These are phyloP conservation scores for Hypothenemus hampei DNA, from an alignment of 1,140 invertebrate genomes.

Conservation along the genomic window DNA sequence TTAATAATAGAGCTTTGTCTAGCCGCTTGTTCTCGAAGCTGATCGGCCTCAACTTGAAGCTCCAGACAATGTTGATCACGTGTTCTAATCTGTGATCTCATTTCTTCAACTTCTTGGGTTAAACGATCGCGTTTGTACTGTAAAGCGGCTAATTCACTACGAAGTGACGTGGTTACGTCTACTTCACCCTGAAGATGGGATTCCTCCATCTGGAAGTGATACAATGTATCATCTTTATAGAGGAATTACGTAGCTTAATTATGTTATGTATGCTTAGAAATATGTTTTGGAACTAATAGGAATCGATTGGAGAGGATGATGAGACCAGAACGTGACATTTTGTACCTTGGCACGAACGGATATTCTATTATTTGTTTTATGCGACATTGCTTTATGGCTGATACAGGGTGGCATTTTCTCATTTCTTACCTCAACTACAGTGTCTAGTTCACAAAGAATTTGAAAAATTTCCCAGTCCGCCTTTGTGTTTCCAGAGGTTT, in stretches of 20 bases:
- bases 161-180: slow-evolving; percentile 66
- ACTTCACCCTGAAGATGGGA: slow-evolving; percentile 46
- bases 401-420: not conserved
- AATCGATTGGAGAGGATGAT: not conserved
- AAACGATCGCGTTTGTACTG: slow-evolving; percentile 77
- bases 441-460: slow-evolving; percentile 49
- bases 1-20: slow-evolving; percentile 72
- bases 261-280: no score
- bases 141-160: slow-evolving; percentile 72
- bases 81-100: slow-evolving; percentile 58
- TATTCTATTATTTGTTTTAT: not conserved
- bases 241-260: not conserved
- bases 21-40: slow-evolving; percentile 71
- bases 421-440: slow-evolving; percentile 34
- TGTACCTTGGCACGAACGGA: not conserved
- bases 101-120: slow-evolving; percentile 66
- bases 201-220: slow-evolving; percentile 52
- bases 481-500: slow-evolving; percentile 46
- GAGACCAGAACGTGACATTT: not conserved
- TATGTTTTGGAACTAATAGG: not conserved
- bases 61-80: slow-evolving; percentile 63
- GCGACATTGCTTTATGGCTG: not conserved
- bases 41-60: slow-evolving; percentile 62
- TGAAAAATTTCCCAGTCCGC: slow-evolving; percentile 67
- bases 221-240: not conserved